These are phyloP conservation scores for Forbesichthys agassizii DNA, from an alignment of 2,113 vertebrate species.

Conservation along the genomic window DNA sequence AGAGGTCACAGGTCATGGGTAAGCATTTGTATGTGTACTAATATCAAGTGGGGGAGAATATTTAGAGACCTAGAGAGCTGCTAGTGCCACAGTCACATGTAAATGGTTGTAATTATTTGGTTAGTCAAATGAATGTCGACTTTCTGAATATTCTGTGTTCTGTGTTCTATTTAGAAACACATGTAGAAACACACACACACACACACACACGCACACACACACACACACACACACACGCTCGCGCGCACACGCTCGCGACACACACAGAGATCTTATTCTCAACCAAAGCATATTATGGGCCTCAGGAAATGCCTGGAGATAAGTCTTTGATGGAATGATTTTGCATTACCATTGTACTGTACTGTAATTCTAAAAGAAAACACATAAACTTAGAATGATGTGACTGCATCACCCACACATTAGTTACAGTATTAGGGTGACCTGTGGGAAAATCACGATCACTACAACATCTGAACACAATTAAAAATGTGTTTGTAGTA, in stretches of 20 bases:
- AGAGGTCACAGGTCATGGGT: conserved; percentile 54
- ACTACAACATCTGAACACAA: not conserved
- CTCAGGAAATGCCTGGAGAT: conserved; percentile 57
- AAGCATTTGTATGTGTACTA: conserved; percentile 50
- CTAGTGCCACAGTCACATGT: conserved; percentile 32
- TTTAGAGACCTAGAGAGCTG: conserved; percentile 36
- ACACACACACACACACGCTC: no score
- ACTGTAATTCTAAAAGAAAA: conserved; percentile 16
- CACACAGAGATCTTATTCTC: conserved; percentile 21
- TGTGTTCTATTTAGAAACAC: not conserved
- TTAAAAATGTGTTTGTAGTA: conserved; percentile 6
- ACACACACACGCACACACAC: no score
- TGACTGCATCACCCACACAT: not conserved
- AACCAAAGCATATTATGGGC: conserved; percentile 62
- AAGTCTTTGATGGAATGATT: conserved; percentile 34
- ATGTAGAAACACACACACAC: not conserved
- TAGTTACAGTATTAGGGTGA: not conserved
- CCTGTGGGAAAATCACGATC: not conserved
- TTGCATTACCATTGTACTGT: conserved; percentile 20
- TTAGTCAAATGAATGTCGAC: not conserved
- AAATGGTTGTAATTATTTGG: not conserved
- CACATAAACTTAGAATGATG: conserved; percentile 7
- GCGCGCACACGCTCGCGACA: no score
- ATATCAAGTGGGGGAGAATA: conserved; percentile 47
- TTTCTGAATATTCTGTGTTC: not conserved